Evolutionary conservation across 2,113 vertebrate species (phyloP).

Genomic region (Semicossyphus pulcher): DNA sequence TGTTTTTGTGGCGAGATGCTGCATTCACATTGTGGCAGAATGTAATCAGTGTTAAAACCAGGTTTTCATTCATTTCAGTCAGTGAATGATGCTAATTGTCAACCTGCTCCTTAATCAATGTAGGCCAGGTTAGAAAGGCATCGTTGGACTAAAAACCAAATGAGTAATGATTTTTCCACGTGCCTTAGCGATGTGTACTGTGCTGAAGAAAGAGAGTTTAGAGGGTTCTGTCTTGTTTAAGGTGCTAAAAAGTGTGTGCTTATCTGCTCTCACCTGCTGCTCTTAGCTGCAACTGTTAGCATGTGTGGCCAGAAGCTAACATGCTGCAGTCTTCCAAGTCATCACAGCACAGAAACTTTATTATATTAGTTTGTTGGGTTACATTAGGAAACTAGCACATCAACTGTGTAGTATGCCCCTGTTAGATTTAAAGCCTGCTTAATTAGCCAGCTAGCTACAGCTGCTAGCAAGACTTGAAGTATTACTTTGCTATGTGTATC

Average conservation of each 20-base stretch:
- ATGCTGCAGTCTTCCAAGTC: neutral
- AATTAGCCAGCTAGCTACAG: neutral
- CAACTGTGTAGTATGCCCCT: too few species aligned
- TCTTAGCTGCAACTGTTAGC: neutral
- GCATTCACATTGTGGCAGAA: slow-evolving; percentile 63
- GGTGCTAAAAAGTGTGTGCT: too few species aligned
- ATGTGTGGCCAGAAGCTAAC: neutral
- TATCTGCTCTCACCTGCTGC: neutral
- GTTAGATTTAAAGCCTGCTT: neutral
- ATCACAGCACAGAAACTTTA: neutral
- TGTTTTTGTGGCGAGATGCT: slow-evolving; percentile 31
- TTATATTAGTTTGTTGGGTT: neutral
- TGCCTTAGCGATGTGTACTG: neutral
- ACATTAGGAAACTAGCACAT: neutral
- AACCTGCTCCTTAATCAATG: neutral
- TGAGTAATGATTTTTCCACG: too few species aligned
- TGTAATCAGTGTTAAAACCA: neutral
- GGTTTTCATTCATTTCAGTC: neutral
- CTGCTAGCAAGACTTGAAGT: neutral
- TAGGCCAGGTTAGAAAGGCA: neutral
- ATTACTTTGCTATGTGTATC: too few species aligned
- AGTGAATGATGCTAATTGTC: neutral
- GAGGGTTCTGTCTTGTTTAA: too few species aligned
- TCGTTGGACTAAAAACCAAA: neutral
- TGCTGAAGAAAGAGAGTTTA: too few species aligned